These are phyloP conservation scores for Noturus placidus DNA, from an alignment of 2,113 vertebrate species.

Conservation along the genomic window DNA sequence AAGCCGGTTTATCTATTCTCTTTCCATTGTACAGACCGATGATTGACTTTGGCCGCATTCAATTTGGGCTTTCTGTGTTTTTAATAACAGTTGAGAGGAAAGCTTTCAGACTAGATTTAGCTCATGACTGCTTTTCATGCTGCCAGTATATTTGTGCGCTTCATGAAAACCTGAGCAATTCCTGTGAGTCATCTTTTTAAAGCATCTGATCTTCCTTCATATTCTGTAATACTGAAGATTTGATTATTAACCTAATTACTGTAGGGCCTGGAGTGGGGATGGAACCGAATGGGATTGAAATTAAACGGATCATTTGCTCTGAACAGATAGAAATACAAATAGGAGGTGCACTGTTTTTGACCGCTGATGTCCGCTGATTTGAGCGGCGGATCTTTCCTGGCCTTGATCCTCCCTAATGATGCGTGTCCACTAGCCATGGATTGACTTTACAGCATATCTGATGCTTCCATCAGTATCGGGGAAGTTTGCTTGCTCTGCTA, in stretches of 20 bases:
- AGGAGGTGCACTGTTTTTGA: neutral
- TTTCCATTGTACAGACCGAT: constrained; percentile 12
- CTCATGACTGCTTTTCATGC: constrained; percentile 18
- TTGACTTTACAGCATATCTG: neutral
- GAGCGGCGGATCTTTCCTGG: neutral
- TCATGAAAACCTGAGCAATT: neutral
- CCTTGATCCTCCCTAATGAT: neutral
- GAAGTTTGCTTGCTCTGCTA: neutral
- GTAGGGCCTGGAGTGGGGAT: neutral
- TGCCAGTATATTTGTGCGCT: neutral
- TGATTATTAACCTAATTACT: neutral
- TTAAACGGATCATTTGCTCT: neutral
- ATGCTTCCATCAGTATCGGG: neutral
- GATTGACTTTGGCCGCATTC: constrained; percentile 20
- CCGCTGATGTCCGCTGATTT: neutral
- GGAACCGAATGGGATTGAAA: neutral
- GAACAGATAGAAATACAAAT: neutral
- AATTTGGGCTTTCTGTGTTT: constrained; percentile 8
- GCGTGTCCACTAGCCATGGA: neutral
- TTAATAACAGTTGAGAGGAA: constrained; percentile 37
- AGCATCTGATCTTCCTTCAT: neutral
- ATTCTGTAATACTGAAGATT: neutral
- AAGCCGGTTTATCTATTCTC: constrained; percentile 41
- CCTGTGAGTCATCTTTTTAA: neutral
- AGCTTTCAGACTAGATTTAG: constrained; percentile 31